Percentiles rank a stretch among this genome's conserved stretches.
These are phyloP conservation scores for Paracentrotus lividus DNA, from an alignment of 53 echinoderm and acorn worm species.

Conservation along the genomic window DNA sequence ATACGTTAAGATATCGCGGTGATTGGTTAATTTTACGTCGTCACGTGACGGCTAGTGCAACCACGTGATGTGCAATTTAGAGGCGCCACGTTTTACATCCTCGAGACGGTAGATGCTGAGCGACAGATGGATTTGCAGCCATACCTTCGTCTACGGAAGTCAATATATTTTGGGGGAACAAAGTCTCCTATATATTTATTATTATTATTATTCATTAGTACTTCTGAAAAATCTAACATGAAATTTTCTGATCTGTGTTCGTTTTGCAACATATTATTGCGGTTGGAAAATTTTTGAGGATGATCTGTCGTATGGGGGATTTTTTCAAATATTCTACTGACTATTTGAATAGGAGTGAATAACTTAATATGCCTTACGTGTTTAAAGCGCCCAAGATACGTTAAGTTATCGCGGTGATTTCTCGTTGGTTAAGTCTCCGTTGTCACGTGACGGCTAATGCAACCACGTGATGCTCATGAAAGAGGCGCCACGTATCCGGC, in stretches of 20 bases:
- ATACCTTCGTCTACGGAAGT: no score
- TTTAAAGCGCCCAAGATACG: background rate
- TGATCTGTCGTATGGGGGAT: no score
- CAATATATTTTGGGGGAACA: background rate
- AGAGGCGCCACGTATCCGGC: background rate
- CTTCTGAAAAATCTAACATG: background rate
- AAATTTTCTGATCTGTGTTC: no score
- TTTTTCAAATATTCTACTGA: no score
- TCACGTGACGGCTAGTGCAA: background rate
- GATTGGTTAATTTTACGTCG: background rate
- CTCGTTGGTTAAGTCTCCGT: background rate
- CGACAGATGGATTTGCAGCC: background rate
- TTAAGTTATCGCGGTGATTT: background rate
- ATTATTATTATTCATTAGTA: no score
- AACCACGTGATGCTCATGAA: background rate
- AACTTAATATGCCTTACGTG: background rate
- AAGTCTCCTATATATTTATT: no score
- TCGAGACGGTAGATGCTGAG: background rate
- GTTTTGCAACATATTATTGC: no score
- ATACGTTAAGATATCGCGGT: background rate
- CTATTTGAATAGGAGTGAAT: no score
- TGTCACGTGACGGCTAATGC: background rate
- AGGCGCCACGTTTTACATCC: background rate
- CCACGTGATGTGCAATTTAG: background rate
- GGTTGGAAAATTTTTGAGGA: no score